Base-by-base conservation (phyloP, 2,888 invertebrate species). In the Limnephilus lunatus region DNA sequence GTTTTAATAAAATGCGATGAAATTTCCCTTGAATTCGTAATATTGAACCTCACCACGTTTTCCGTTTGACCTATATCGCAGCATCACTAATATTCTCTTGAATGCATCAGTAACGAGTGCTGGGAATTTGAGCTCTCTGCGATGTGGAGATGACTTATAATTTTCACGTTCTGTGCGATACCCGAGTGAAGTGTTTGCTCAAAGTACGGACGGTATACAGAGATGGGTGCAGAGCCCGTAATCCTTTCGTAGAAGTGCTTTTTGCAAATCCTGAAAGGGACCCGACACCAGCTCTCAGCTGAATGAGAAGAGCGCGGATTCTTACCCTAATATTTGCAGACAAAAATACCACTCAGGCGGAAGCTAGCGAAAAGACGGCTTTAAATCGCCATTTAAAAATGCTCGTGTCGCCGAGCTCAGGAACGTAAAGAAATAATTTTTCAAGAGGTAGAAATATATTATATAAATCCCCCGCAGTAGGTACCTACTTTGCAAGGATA, bases 311-410 rank as follows among this genome's bases (percentile, higher is more conserved):
- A 86, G 86, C 48, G 83, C 15, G 48, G 39, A 35, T 31, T 68
- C 68, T 86, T 88, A 88, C 53, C 53, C 88, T 80, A 88, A 88
- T 88, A 80, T 88, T 88, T 68, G 88, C 88, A 32, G 88, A 88
- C 88, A 53, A 88, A 68, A 80, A 88, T 68, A 31, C 68, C 88
- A 85, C 85, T 85, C 39, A 85, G 85, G 15, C 7, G 32, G 19
- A 30, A 30, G 32, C 53, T 19, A 88, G 88, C 88, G 32, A 88
- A 88, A 88, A 88, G 88, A 31, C 88, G 80, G 53, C 32, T 68
- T 88, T 68, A 88, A 88, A 88, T 88, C 88, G 68, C 53, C 88
- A 35, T 88, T 88, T 88, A 88, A 68, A 48, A 88, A 68, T 5
- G 68, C 68, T n/a, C 53, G 19, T 88, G 88, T 31, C 88, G 88